Base-by-base conservation (phyloP, 2,797 vertebrate genomes). In the Fistularia commersonii region DNA sequence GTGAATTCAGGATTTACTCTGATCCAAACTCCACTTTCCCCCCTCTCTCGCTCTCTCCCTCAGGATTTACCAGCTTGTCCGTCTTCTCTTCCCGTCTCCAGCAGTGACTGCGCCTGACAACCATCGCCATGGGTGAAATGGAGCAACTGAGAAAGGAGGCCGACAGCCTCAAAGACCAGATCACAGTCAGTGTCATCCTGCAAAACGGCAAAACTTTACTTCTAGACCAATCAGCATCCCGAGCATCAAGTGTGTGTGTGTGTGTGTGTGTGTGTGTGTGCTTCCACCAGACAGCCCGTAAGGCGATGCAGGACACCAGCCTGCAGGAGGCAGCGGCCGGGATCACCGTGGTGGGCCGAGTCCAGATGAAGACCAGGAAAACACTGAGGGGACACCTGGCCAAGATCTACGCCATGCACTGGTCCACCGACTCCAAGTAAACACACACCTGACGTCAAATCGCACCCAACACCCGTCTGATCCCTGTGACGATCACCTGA, bases 351-450 rank as follows among this genome's bases (percentile, higher is more conserved):
- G 90, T 94, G 31, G 91, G 90, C 7, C 92, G 95, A 7, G 90
- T 99, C 47, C 95, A 98, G 86, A 79, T 99, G 88, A 90, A 97
- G 69, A 94, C 94, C 38, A 92, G 95, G 61, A 91, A 97, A 78
- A 99, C 97, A 0, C 76, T 99, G 50, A 88, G 95, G 72, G 97
- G 97, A 52, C 97, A 99, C 74, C 89, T 99, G 74, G 93, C 94
- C 76, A 99, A 99, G 91, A 96, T 99, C 88, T 99, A 99, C 0
- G 97, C 97, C 48, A 94, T 98, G 95, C 97, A 99, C 87, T 99
- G 97, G 97, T 82, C 86, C 61, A 91, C 92, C 0, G 97, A 98
- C 65, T 92, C 94, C 69, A 95, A 91, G 97, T 98, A 89, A 91
- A 54, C 15, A 50, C 47, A 39, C 37, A 8, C 7, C 14, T 41